phyloP scores from a whole-genome alignment of 2,113 vertebrate species.

The Sceloporus tristichus region DNA sequence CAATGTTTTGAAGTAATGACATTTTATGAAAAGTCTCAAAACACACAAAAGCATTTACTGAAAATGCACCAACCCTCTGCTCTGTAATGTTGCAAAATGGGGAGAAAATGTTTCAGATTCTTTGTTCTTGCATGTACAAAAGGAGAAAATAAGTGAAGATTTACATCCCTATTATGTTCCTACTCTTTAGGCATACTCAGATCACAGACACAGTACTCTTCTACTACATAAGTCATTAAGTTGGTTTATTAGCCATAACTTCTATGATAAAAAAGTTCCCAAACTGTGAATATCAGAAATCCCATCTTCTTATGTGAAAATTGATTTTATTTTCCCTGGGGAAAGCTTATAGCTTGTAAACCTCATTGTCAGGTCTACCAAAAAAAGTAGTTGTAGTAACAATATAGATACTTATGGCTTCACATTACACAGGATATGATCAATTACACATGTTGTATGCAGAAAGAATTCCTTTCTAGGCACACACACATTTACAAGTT shows the following conservation, averaged over 20 bases:
- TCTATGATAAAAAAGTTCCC: conserved; percentile 15
- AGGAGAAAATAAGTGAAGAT: too few relatives aligned
- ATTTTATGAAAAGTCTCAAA: too few relatives aligned
- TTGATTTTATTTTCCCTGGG: not conserved
- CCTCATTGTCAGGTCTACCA: not conserved
- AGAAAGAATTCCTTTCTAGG: not conserved
- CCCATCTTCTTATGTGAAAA: conserved; percentile 36
- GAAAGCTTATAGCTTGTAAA: conserved; percentile 14
- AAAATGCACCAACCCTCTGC: too few relatives aligned
- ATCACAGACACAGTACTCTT: too few relatives aligned
- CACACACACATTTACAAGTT: not conserved
- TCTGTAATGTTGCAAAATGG: too few relatives aligned
- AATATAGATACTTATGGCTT: not conserved
- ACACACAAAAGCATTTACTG: too few relatives aligned
- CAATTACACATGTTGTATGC: not conserved
- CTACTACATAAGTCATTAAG: conserved; percentile 24
- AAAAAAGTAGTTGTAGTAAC: not conserved
- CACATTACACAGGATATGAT: conserved; percentile 34
- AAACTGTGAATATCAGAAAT: conserved; percentile 38
- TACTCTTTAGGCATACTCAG: too few relatives aligned
- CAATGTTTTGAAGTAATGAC: too few relatives aligned
- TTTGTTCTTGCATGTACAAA: too few relatives aligned
- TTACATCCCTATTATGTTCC: too few relatives aligned
- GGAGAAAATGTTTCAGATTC: too few relatives aligned
- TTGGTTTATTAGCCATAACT: conserved; percentile 17